phyloP scores from a whole-genome alignment of 2,113 vertebrate species.

The Lanius collurio region DNA sequence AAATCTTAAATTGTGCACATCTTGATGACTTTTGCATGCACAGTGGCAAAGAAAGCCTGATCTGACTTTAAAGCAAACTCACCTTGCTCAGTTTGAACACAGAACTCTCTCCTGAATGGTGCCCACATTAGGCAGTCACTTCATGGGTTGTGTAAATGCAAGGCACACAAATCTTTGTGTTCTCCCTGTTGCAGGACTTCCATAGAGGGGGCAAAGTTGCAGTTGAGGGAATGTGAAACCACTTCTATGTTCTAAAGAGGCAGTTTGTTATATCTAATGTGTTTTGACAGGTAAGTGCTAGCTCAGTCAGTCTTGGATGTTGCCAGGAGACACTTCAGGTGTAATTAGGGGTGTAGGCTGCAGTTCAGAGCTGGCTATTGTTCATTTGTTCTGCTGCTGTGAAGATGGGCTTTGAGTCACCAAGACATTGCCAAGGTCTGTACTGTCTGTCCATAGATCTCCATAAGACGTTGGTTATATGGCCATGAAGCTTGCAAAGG shows the following conservation, averaged over 20 bases:
- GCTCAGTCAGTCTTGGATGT: neutral
- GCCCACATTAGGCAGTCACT: fast-evolving
- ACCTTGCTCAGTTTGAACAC: neutral
- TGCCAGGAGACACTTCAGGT: neutral
- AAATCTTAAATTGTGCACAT: neutral
- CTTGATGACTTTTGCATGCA: neutral
- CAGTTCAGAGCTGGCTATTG: neutral
- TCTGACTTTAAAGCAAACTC: neutral
- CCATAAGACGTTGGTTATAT: neutral
- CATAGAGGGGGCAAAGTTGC: neutral
- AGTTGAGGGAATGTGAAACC: neutral
- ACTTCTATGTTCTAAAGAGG: neutral
- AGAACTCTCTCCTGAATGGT: neutral
- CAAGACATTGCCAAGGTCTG: neutral
- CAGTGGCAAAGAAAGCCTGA: neutral
- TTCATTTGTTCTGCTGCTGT: neutral
- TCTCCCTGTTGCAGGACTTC: neutral
- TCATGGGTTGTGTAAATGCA: neutral
- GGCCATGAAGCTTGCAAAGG: neutral
- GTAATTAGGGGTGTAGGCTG: neutral
- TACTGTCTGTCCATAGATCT: neutral
- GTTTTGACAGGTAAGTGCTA: neutral
- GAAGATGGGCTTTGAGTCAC: neutral
- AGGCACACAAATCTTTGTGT: neutral
- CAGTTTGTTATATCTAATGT: neutral